These are phyloP conservation scores for Gadopsis marmoratus DNA, from an alignment of 2,797 vertebrate genomes.

Conservation along the genomic window DNA sequence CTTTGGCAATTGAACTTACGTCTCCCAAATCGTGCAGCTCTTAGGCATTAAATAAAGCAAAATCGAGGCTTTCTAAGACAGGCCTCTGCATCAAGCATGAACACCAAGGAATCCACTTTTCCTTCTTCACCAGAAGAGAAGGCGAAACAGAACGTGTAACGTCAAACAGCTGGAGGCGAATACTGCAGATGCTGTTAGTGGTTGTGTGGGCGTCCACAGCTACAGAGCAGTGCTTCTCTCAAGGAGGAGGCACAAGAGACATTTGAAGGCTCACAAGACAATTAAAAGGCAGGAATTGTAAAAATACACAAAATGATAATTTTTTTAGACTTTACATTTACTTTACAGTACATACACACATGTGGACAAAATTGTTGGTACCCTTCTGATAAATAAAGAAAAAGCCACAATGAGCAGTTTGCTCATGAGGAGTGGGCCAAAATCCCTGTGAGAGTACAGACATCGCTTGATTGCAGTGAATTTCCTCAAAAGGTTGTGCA, in stretches of 20 bases:
- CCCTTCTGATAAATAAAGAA: no score
- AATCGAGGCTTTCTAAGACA: neutral
- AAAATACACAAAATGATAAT: neutral
- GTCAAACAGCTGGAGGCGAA: neutral
- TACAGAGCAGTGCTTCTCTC: no score
- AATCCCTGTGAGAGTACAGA: no score
- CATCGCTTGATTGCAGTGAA: no score
- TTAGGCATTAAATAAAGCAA: neutral
- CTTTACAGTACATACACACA: no score
- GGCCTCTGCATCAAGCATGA: neutral
- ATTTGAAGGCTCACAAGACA: neutral
- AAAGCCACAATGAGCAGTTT: no score
- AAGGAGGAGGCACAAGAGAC: no score
- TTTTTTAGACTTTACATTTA: no score
- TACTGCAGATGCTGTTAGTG: neutral
- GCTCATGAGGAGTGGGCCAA: no score
- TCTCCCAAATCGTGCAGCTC: neutral
- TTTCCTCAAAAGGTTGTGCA: no score
- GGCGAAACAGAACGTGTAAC: neutral
- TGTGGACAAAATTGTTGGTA: no score
- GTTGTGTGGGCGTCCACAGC: neutral
- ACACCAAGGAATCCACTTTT: neutral
- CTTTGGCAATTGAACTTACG: neutral
- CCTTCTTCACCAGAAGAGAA: neutral
- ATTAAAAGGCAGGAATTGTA: neutral